phyloP scores from a whole-genome alignment of 2,797 vertebrate genomes.

The Stomatorhinus walkeri region DNA sequence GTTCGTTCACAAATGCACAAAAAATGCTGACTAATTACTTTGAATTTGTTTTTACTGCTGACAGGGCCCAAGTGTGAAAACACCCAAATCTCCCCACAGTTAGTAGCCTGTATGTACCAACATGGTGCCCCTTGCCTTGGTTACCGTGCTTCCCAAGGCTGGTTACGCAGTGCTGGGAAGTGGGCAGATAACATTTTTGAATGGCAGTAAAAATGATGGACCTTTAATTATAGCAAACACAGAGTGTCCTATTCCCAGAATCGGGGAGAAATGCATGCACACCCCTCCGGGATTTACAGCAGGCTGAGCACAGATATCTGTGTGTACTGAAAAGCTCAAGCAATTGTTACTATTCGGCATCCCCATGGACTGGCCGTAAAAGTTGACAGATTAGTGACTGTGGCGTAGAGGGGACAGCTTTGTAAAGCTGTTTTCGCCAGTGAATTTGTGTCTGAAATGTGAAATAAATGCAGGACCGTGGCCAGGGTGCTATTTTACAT shows the following conservation, averaged over 20 bases:
- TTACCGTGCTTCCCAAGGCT: neutral
- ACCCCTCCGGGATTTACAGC: neutral
- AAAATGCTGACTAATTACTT: neutral
- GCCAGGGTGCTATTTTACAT: neutral
- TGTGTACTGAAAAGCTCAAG: neutral
- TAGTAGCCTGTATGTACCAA: neutral
- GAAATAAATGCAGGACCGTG: neutral
- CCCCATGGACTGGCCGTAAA: neutral
- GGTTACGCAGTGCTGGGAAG: neutral
- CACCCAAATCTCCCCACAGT: neutral
- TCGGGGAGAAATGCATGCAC: neutral
- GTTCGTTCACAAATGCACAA: neutral
- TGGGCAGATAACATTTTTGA: neutral
- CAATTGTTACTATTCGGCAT: neutral
- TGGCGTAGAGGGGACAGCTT: neutral
- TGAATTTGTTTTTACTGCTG: neutral
- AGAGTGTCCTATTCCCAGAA: neutral
- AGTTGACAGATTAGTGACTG: constrained; percentile 6
- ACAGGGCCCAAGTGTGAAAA: neutral
- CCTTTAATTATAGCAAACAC: neutral
- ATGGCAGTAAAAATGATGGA: neutral
- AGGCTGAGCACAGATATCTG: neutral
- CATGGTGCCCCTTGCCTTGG: neutral
- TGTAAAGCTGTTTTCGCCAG: neutral
- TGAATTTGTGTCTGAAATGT: neutral